Evolutionary conservation across 2,113 vertebrate species (phyloP).

Genomic region (Stegostoma tigrinum): DNA sequence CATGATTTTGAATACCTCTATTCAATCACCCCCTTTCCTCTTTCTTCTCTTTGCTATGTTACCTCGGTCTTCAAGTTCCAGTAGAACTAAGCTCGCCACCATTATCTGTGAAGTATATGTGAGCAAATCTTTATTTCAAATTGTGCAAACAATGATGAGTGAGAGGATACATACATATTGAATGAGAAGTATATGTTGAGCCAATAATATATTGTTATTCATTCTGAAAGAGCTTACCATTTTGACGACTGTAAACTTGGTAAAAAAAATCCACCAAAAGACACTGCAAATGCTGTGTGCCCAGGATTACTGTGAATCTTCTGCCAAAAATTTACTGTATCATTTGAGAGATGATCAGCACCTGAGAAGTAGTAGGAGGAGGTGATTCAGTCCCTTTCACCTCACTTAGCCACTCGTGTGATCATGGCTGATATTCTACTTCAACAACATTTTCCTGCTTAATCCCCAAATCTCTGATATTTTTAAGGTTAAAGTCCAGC

Average conservation of each 20-base stretch:
- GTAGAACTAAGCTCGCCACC: neutral
- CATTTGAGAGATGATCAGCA: neutral
- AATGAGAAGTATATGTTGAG: neutral
- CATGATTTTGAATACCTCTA: neutral
- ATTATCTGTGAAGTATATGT: neutral
- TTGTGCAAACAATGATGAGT: neutral
- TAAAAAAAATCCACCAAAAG: neutral
- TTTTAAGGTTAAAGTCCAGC: no score
- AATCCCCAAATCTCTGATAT: no score
- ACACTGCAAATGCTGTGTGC: neutral
- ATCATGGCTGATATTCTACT: no score
- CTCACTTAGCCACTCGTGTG: no score
- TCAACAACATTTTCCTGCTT: no score
- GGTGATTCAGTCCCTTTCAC: no score
- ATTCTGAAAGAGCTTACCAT: neutral
- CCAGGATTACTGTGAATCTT: neutral
- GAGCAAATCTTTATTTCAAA: neutral
- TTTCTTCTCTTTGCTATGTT: neutral
- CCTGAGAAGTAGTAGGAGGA: no score
- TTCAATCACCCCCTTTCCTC: neutral
- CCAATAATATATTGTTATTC: neutral
- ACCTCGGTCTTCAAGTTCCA: neutral
- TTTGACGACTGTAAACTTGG: neutral
- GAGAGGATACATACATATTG: no score
- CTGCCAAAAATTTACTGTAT: neutral